phyloP scores from a whole-genome alignment of 53 echinoderm and acorn worm species.

The Echinometra lucunter region DNA sequence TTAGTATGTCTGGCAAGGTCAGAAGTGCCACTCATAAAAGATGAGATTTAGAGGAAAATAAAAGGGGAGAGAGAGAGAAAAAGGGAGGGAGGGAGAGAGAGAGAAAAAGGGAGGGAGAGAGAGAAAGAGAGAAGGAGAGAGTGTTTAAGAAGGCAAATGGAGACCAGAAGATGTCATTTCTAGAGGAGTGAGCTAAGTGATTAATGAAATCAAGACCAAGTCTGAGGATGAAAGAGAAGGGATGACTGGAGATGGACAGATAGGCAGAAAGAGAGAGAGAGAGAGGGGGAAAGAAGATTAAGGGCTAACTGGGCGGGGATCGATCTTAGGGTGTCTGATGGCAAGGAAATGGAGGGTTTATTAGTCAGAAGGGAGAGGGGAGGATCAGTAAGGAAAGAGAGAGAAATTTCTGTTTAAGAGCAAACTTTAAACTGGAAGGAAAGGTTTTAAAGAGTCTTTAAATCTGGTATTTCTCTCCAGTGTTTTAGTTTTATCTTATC shows the following conservation, averaged over 20 bases:
- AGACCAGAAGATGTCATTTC: conserved; percentile 5
- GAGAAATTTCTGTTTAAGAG: not conserved
- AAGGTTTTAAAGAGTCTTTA: conserved; percentile 8
- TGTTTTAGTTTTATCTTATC: conserved; percentile 21
- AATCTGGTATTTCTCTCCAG: conserved; percentile 8
- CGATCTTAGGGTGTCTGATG: not conserved
- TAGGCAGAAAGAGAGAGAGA: not conserved
- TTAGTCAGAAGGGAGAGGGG: conserved; percentile 27
- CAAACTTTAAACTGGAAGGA: not conserved
- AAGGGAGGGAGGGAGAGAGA: not conserved
- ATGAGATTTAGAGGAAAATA: not conserved
- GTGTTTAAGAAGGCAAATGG: not conserved
- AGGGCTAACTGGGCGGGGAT: conserved; percentile 5
- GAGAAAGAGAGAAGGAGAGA: conserved; percentile 12
- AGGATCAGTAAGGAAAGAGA: not conserved
- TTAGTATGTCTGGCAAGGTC: conserved; percentile 67
- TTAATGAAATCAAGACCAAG: conserved; percentile 55
- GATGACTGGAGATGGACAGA: not conserved
- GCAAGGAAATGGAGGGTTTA: conserved; percentile 34
- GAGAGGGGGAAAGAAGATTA: not conserved
- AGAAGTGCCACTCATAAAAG: conserved; percentile 58
- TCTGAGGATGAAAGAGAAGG: conserved; percentile 24
- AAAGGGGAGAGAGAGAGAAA: conserved; percentile 2
- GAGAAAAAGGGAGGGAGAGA: not conserved
- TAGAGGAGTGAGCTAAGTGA: conserved; percentile 39